Evolutionary conservation across 2,888 invertebrate species (phyloP), one percentile per base, ranked within the genome.

Genomic region (Plemyria rubiginata): DNA sequence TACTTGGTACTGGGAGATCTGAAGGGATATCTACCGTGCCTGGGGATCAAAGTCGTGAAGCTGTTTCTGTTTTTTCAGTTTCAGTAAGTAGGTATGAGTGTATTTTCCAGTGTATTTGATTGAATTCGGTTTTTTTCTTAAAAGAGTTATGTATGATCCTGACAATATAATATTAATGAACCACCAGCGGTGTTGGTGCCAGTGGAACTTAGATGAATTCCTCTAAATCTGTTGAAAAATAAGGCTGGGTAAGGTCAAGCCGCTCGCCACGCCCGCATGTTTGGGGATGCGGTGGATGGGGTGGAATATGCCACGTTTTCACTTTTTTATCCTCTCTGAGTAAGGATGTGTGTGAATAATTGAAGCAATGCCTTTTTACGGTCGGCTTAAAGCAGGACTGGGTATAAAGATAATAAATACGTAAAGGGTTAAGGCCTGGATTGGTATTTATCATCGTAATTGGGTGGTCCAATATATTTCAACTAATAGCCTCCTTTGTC

Each of bases 271-370:
- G 70, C 41, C 54, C 45, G 66, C 54, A 40, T 52, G 51, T 54
- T 57, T 50, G 61, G 56, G 28, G 65, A 50, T 8, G 9, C 0
- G 54, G 22, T 16, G 57, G 52, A 32, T 28, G 64, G 49, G 49
- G 29, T 29, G 13, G 49, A 75, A 75, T 75, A 77, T 79, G 82
- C 81, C 76, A 76, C 78, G 77, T 79, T 83, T 84, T 82, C 84
- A 83, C 80, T 84, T 82, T 82, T 79, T 79, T 76, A 75, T 74
- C 74, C 75, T 11, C 75, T 72, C 73, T 72, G 74, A 73, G 76
- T 74, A 75, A 79, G 80, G 75, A 72, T 67, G 76, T 78, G 79
- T 80, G 84, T 84, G 83, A 85, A 85, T 85, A 82, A 83, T 85
- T 84, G 80, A 82, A 81, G 78, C 79, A 32, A 16, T 73, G 70